Percentiles rank a stretch among this genome's conserved stretches.
phyloP scores from a whole-genome alignment of 2,113 vertebrate genomes.

The Atrichornis clamosus region DNA sequence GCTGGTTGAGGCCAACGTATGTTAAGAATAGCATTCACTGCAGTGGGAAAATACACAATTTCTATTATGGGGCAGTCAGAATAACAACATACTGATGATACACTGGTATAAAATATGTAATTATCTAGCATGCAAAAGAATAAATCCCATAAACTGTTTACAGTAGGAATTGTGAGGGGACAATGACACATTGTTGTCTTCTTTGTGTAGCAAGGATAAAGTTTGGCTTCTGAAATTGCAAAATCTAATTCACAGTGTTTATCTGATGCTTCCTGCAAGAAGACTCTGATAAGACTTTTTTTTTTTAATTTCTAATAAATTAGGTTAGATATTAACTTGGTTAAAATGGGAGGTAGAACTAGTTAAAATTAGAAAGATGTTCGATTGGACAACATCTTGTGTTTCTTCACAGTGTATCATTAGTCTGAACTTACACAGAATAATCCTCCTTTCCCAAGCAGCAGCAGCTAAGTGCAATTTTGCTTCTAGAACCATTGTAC shows the following conservation, averaged over 20 bases:
- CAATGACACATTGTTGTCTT: slow-evolving; percentile 26
- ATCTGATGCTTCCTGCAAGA: slow-evolving; percentile 20
- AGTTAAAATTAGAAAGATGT: slow-evolving; percentile 31
- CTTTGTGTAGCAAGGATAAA: not conserved
- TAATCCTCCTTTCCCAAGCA: not conserved
- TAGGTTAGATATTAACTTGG: not conserved
- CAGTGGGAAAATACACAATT: slow-evolving; percentile 71
- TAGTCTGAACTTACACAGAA: not conserved
- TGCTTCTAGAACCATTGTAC: not conserved
- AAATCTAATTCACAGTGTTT: not conserved
- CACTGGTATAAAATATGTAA: slow-evolving; percentile 58
- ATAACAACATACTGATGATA: slow-evolving; percentile 56
- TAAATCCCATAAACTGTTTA: slow-evolving; percentile 67
- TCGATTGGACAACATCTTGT: not conserved
- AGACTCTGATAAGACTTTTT: not conserved
- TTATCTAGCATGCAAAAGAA: slow-evolving; percentile 55
- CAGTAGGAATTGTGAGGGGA: slow-evolving; percentile 45
- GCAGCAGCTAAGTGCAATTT: not conserved
- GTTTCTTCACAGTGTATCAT: not conserved
- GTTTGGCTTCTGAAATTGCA: not conserved
- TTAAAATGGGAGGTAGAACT: not conserved
- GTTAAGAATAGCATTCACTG: slow-evolving; percentile 73
- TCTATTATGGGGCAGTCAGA: slow-evolving; percentile 61
- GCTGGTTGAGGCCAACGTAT: slow-evolving; percentile 50
- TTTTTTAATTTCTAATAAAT: slow-evolving; percentile 4